Evolutionary conservation across 2,797 vertebrate genomes (phyloP), one percentile per base, ranked within the genome.

Genomic region (Thamnophis elegans): DNA sequence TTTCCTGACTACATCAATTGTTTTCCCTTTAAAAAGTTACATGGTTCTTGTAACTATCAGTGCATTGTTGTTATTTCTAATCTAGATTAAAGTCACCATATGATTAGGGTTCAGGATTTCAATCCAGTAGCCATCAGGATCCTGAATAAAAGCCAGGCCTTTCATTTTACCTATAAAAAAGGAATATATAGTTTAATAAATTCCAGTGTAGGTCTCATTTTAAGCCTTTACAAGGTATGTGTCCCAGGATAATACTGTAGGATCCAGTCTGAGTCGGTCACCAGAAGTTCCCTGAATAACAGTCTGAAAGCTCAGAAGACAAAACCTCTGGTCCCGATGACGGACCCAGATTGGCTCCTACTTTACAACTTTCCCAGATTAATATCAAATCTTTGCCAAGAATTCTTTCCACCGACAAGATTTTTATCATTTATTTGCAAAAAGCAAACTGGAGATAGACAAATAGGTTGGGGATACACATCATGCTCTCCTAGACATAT

Each of bases 101-200:
- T 97, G 98, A 96, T 99, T 99, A 20, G 99, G 99, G 97, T 98
- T 99, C 96, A 99, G 97, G 96, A 99, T 99, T 97, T 99, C 99
- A 95, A 99, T 99, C 99, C 99, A 99, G 96, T 99, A 99, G 95
- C 99, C 99, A 92, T 99, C 99, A 12, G 99, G 99, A 97, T 99
- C 99, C 97, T 99, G 99, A 97, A 99, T 98, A 97, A 99, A 99
- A 53, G 99, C 99, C 96, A 99, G 95, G 55, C 99, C 99, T 97
- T 99, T 99, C 99, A 99, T 99, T 98, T 99, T 99, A 97, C 99
- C 99, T 99, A 94, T 82, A 95, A 86, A 90, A 59, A 0, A 93
- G 6, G 18, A 0, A 18, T 90, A 28, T 6, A 86, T 3, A 59
- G n/a, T 88, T 55, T 20, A 53, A 85, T 4, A 51, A 14, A 58